Conservation (phyloP, 2,113 vertebrate species). For the Octodon degus region DNA sequence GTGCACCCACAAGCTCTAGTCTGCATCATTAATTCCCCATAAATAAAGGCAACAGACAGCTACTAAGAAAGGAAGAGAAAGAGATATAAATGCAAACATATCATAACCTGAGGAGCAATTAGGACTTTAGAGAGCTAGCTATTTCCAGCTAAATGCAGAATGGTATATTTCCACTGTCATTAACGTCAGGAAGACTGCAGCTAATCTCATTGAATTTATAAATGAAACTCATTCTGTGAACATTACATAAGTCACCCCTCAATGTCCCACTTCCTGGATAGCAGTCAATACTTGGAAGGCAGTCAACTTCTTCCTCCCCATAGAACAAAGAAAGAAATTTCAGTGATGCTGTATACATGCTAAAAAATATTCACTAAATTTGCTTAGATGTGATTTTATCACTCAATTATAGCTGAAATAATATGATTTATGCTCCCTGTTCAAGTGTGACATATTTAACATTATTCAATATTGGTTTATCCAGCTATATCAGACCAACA, state of each 20-base stretch:
- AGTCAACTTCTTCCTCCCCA: constrained; percentile 63
- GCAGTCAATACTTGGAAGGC: constrained; percentile 64
- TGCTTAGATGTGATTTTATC: constrained; percentile 82
- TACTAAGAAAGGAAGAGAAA: constrained; percentile 55
- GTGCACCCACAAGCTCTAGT: constrained; percentile 11
- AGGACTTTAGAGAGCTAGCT: constrained; percentile 72
- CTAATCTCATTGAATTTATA: constrained; percentile 67
- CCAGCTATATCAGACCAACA: constrained; percentile 86
- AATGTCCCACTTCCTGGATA: constrained; percentile 59
- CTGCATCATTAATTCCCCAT: constrained; percentile 70
- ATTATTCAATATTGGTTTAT: constrained; percentile 87
- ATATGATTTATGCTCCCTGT: constrained; percentile 81
- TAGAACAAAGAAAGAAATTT: neutral
- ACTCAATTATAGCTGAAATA: constrained; percentile 86
- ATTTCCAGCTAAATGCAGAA: constrained; percentile 80
- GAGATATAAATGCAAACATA: constrained; percentile 69
- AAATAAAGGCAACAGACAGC: constrained; percentile 50
- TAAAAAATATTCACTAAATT: constrained; percentile 61
- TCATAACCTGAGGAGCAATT: constrained; percentile 80
- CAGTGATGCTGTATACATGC: neutral
- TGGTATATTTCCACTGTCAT: constrained; percentile 70
- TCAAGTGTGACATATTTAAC: constrained; percentile 85
- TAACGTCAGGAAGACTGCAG: constrained; percentile 75
- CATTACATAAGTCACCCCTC: constrained; percentile 65
- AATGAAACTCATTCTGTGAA: constrained; percentile 63